A percentile compares a stretch with the other conserved stretches of the same genome.
phyloP scores from a whole-genome alignment of 2,797 vertebrate species.

The Paguma larvata region DNA sequence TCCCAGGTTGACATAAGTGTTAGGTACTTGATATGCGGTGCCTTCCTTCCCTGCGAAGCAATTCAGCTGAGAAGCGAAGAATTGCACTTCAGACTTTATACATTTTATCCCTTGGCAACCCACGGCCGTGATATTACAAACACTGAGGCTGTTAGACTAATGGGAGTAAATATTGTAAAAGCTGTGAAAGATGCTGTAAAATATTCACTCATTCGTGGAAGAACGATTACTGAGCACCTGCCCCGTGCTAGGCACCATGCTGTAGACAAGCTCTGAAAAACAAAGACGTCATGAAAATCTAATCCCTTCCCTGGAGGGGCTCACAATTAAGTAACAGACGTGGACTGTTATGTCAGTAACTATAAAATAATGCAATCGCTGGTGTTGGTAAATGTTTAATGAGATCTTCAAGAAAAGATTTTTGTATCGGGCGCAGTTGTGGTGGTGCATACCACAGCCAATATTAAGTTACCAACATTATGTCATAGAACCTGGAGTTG shows the following conservation, averaged over 20 bases:
- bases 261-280: background rate
- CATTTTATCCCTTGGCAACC: slow-evolving; percentile 57
- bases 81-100: slow-evolving; percentile 57
- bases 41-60: slow-evolving; percentile 48
- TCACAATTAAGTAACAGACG: background rate
- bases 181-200: slow-evolving; percentile 62
- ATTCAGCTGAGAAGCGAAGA: slow-evolving; percentile 57
- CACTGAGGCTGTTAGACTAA: slow-evolving; percentile 52
- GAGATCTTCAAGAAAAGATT: background rate
- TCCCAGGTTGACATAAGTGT: slow-evolving; percentile 63
- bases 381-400: background rate
- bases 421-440: background rate
- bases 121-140: slow-evolving; percentile 41
- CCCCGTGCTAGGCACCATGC: background rate
- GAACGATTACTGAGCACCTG: background rate
- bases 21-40: slow-evolving; percentile 67
- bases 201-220: background rate
- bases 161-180: slow-evolving; percentile 67
- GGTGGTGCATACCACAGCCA: background rate
- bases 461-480: background rate
- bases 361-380: background rate
- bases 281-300: background rate
- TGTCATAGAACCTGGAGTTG: background rate
- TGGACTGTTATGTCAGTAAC: background rate
- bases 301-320: background rate